Conservation (phyloP, 2,113 vertebrate genomes). For the Polyodon spathula region DNA sequence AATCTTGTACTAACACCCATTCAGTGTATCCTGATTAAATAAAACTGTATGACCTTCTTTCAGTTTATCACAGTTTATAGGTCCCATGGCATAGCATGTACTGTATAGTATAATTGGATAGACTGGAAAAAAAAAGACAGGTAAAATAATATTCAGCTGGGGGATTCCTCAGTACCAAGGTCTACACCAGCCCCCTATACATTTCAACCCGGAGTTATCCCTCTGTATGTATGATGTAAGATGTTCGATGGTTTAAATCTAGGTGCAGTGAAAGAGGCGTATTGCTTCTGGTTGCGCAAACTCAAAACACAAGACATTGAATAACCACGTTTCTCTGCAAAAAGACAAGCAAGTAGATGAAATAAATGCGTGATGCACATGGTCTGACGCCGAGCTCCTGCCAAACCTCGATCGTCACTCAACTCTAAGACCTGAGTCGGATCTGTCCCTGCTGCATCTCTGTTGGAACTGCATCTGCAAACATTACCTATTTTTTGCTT, state of each 20-base stretch:
- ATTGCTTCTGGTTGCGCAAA: conserved; percentile 14
- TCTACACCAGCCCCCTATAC: background rate
- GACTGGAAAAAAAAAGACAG: too few relatives aligned
- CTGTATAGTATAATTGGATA: too few relatives aligned
- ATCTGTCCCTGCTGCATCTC: conserved; percentile 51
- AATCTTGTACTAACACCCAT: too few relatives aligned
- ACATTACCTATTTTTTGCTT: background rate
- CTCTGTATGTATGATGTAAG: conserved; percentile 13
- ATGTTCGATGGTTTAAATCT: conserved; percentile 10
- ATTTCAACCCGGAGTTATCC: background rate
- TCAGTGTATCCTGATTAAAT: too few relatives aligned
- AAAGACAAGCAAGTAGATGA: conserved; percentile 35
- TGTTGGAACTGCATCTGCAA: conserved; percentile 33
- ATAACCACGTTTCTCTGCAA: conserved; percentile 9
- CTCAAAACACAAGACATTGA: conserved; percentile 4
- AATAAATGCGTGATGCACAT: conserved; percentile 52
- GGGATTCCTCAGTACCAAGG: background rate
- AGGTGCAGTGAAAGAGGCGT: conserved; percentile 21
- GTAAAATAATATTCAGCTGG: too few relatives aligned
- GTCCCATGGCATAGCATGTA: too few relatives aligned
- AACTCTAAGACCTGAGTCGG: conserved; percentile 39
- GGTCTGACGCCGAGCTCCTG: conserved; percentile 51
- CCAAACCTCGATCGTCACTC: conserved; percentile 30
- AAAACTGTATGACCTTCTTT: too few relatives aligned
- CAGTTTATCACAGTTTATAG: too few relatives aligned